Evolutionary conservation across 2,888 invertebrate genomes (phyloP).

Genomic region (Ametastegia equiseti): DNA sequence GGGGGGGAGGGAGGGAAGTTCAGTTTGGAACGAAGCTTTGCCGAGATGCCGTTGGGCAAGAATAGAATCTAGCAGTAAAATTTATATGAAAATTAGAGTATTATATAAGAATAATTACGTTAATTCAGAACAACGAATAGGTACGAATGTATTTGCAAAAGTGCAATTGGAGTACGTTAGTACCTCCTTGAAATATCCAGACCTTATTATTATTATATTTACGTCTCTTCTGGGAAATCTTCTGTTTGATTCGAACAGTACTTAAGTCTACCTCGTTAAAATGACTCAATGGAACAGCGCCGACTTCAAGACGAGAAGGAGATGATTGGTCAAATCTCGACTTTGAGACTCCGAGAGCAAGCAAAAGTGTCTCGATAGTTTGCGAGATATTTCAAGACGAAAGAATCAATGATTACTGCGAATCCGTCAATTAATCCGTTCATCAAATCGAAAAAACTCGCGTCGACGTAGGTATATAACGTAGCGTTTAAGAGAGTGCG

Average conservation of each 20-base stretch:
- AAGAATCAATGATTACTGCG: slow-evolving; percentile 49
- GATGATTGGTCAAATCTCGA: slow-evolving; percentile 30
- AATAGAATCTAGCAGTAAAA: slow-evolving; percentile 60
- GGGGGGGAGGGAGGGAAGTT: too few relatives aligned
- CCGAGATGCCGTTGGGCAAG: background rate
- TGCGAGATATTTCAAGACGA: background rate
- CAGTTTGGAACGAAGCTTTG: slow-evolving; percentile 20
- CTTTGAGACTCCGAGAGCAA: slow-evolving; percentile 37
- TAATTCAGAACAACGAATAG: background rate
- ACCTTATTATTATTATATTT: background rate
- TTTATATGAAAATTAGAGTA: slow-evolving; percentile 68
- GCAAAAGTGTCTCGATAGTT: slow-evolving; percentile 8
- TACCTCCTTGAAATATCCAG: background rate
- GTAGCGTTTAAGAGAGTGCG: background rate
- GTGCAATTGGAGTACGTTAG: slow-evolving; percentile 59
- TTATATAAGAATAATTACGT: slow-evolving; percentile 66
- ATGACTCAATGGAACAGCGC: slow-evolving; percentile 11
- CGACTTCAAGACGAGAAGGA: background rate
- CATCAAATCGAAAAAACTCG: slow-evolving; percentile 20
- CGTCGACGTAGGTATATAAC: slow-evolving; percentile 28
- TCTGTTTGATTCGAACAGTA: background rate
- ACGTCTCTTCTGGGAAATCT: background rate
- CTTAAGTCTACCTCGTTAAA: slow-evolving; percentile 31
- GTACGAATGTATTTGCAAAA: background rate
- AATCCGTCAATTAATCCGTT: slow-evolving; percentile 54